Conservation (phyloP, 1,140 invertebrate species). For the Schlechtendalia chinensis region DNA sequence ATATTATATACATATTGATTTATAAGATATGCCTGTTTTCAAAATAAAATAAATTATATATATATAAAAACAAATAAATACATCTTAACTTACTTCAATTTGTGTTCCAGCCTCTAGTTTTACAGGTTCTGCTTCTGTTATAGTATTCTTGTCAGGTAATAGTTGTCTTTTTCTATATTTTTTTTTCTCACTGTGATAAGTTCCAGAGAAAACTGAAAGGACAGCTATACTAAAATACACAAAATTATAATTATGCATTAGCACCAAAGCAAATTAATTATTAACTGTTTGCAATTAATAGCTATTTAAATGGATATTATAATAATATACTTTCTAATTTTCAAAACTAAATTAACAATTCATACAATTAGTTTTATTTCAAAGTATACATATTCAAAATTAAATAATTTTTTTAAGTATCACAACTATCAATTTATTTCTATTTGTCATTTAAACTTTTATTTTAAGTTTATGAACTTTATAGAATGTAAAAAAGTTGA, state of each 20-base stretch:
- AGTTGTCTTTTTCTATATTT: conserved; percentile 51
- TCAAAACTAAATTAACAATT: background rate
- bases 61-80: background rate
- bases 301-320: too few relatives aligned
- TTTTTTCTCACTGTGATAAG: conserved; percentile 56
- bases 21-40: too few relatives aligned
- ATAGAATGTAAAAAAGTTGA: too few relatives aligned
- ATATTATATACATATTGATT: too few relatives aligned
- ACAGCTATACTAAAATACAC: conserved; percentile 61
- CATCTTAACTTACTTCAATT: conserved; percentile 1
- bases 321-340: background rate
- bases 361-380: background rate
- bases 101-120: conserved; percentile 18
- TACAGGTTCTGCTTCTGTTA: conserved; percentile 14
- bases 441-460: too few relatives aligned
- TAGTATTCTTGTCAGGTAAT: background rate
- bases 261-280: too few relatives aligned
- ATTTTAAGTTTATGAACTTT: too few relatives aligned
- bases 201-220: conserved; percentile 61
- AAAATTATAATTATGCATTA: conserved; percentile 12
- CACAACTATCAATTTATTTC: too few relatives aligned
- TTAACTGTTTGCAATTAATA: too few relatives aligned
- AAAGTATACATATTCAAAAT: too few relatives aligned
- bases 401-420: too few relatives aligned
- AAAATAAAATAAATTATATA: background rate